Conservation (phyloP, 1,140 invertebrate genomes). For the Megalonaias nervosa region DNA sequence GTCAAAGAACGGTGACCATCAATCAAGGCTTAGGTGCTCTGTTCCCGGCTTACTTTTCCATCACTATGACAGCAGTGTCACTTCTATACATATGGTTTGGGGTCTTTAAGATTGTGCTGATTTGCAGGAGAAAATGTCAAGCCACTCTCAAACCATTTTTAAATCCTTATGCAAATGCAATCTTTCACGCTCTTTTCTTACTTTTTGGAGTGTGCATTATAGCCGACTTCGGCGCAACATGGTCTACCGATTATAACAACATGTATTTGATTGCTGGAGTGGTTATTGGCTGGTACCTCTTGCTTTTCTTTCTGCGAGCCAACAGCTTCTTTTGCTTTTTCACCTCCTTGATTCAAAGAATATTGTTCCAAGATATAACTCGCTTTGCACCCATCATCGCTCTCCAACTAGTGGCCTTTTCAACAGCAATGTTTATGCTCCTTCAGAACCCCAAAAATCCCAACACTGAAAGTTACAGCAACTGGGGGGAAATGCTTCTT, state of each 20-base stretch:
- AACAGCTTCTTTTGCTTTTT: conserved; percentile 45
- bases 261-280: conserved; percentile 35
- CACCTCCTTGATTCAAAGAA: conserved; percentile 36
- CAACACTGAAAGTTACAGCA: neutral
- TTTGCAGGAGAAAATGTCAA: conserved; percentile 4
- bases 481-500: too few species aligned
- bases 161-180: conserved; percentile 23
- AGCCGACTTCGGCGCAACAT: conserved; percentile 30
- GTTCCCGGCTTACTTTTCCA: conserved; percentile 12
- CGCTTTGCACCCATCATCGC: conserved; percentile 40
- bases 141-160: conserved; percentile 4
- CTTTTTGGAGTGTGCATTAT: conserved; percentile 40
- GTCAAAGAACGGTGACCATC: neutral
- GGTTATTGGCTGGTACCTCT: conserved; percentile 46
- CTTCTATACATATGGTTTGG: conserved; percentile 21
- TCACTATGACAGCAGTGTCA: conserved; percentile 19
- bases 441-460: neutral
- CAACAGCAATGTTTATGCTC: conserved; percentile 47
- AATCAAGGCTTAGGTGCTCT: neutral
- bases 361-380: conserved; percentile 32
- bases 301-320: conserved; percentile 41
- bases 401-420: conserved; percentile 50
- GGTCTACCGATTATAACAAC: neutral
- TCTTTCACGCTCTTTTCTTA: conserved; percentile 39
- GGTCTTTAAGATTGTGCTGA: neutral